Percentiles rank a stretch among this genome's conserved stretches.
These are phyloP conservation scores for Helostoma temminkii DNA, from an alignment of 2,797 vertebrate genomes.

Conservation along the genomic window DNA sequence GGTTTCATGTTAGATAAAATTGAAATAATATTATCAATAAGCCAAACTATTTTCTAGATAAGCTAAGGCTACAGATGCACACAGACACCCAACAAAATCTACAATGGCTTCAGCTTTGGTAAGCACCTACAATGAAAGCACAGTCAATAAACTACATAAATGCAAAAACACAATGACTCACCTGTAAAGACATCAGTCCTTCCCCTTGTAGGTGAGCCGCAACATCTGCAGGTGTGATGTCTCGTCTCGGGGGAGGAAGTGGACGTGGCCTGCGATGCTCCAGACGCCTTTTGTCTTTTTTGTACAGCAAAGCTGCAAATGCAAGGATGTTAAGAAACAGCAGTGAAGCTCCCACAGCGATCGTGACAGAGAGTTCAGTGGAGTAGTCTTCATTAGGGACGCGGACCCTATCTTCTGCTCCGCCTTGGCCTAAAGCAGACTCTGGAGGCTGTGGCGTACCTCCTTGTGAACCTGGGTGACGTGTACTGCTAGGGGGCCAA, in stretches of 20 bases:
- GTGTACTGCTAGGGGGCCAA: constrained; percentile 91
- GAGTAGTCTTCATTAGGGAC: constrained; percentile 93
- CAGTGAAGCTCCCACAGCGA: constrained; percentile 94
- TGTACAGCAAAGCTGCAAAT: constrained; percentile 95
- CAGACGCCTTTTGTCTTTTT: constrained; percentile 95
- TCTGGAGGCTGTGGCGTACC: constrained; percentile 90
- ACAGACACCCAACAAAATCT: background rate
- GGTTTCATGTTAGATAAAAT: constrained; percentile 5
- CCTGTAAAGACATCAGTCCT: constrained; percentile 95
- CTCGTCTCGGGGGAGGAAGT: constrained; percentile 76
- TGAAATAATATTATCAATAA: constrained; percentile 14
- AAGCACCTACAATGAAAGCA: background rate
- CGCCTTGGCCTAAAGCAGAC: constrained; percentile 87
- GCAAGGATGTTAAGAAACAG: constrained; percentile 96
- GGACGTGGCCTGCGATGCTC: constrained; percentile 94
- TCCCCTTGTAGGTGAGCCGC: constrained; percentile 92
- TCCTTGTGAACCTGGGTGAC: constrained; percentile 90
- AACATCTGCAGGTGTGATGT: constrained; percentile 89
- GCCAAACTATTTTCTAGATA: background rate
- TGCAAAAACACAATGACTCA: constrained; percentile 36
- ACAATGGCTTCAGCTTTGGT: background rate
- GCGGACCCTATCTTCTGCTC: constrained; percentile 83
- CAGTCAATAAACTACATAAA: background rate
- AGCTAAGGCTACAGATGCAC: background rate
- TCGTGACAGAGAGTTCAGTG: constrained; percentile 95